Conservation (phyloP, 2,797 vertebrate genomes). For the Mormyrops attenuatus region DNA sequence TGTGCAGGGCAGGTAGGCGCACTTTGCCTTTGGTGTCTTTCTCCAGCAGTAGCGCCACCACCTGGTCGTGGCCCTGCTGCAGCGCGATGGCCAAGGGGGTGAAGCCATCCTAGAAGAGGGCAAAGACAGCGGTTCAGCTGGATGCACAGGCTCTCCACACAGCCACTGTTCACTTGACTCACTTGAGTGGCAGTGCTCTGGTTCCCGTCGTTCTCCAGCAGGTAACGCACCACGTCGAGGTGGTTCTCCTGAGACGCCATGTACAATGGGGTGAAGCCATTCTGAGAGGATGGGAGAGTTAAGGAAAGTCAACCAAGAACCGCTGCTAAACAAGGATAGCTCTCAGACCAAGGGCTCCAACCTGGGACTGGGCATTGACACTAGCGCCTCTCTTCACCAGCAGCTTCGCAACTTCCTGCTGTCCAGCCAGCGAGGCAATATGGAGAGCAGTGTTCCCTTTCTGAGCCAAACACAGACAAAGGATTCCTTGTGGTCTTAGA, state of each 20-base stretch:
- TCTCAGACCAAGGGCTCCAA: slow-evolving; percentile 41
- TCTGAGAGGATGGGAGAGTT: slow-evolving; percentile 58
- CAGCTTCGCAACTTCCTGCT: slow-evolving; percentile 81
- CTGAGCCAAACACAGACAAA: slow-evolving; percentile 50
- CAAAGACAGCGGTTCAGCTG: background rate
- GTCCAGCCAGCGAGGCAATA: slow-evolving; percentile 92
- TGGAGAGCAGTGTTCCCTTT: slow-evolving; percentile 97
- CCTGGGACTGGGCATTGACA: slow-evolving; percentile 94
- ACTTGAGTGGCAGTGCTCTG: slow-evolving; percentile 98
- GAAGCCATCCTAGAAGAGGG: slow-evolving; percentile 80
- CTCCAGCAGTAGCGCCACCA: slow-evolving; percentile 89
- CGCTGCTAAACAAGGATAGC: background rate
- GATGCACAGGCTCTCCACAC: background rate
- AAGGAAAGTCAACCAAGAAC: background rate
- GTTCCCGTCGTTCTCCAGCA: slow-evolving; percentile 92
- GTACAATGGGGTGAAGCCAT: slow-evolving; percentile 95
- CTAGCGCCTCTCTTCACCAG: slow-evolving; percentile 87
- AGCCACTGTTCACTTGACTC: slow-evolving; percentile 15
- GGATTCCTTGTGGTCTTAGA: background rate
- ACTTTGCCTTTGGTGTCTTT: slow-evolving; percentile 97
- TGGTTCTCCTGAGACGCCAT: slow-evolving; percentile 98
- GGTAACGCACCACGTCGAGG: slow-evolving; percentile 86
- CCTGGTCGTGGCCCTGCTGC: slow-evolving; percentile 97
- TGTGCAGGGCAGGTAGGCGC: slow-evolving; percentile 86
- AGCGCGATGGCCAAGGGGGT: slow-evolving; percentile 93